Evolutionary conservation across 2,113 vertebrate species (phyloP).

Genomic region (Neotragus moschatus): DNA sequence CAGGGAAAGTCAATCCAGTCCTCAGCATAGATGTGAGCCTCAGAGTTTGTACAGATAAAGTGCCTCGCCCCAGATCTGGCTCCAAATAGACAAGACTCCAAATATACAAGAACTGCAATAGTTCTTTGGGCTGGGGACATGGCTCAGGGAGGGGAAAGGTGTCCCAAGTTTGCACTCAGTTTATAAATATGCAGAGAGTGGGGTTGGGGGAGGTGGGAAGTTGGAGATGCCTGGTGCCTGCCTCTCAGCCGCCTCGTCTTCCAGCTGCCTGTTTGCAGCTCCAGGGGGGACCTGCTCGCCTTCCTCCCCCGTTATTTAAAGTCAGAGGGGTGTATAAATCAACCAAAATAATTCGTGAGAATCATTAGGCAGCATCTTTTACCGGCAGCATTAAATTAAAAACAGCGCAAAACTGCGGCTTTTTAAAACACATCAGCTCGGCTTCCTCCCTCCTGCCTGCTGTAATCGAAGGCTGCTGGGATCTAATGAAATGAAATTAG

Average conservation of each 20-base stretch:
- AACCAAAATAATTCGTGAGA: conserved; percentile 80
- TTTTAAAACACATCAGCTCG: conserved; percentile 75
- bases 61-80: too few species aligned
- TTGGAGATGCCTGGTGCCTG: fast-evolving
- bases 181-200: not conserved
- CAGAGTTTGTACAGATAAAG: not conserved
- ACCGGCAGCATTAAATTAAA: conserved; percentile 69
- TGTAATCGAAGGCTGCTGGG: conserved; percentile 64
- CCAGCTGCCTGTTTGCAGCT: conserved; percentile 7
- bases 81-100: fast-evolving
- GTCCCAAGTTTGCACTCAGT: too few species aligned
- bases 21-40: not conserved
- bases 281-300: not conserved
- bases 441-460: conserved; percentile 70
- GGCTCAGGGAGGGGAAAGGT: not conserved
- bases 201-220: not conserved
- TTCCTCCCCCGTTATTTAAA: conserved; percentile 71
- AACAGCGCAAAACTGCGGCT: conserved; percentile 66
- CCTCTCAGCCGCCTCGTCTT: not conserved
- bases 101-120: fast-evolving
- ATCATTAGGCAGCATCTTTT: conserved; percentile 74
- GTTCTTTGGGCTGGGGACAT: not conserved
- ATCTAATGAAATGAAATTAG: conserved; percentile 80
- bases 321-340: conserved; percentile 75
- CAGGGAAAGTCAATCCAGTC: not conserved